phyloP scores from a whole-genome alignment of 2,888 invertebrate genomes.

The Drosophila melanocephala region DNA sequence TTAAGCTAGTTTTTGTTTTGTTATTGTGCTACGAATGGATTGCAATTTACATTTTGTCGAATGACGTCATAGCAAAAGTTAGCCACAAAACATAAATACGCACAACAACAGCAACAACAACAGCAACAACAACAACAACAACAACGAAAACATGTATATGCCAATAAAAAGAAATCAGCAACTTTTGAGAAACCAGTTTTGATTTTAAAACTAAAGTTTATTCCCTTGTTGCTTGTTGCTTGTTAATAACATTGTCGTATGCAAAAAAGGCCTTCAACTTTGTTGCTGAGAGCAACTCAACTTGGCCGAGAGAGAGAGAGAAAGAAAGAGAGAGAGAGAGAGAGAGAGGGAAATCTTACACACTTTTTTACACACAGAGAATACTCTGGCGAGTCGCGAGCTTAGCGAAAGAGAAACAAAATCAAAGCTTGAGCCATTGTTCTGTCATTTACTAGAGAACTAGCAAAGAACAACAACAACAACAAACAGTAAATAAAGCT shows the following conservation, averaged over 20 bases:
- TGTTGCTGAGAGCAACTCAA: slow-evolving; percentile 50
- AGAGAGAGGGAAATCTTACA: slow-evolving; percentile 6
- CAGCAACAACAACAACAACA: slow-evolving; percentile 4
- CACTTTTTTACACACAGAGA: slow-evolving; percentile 12
- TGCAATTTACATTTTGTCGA: slow-evolving; percentile 27
- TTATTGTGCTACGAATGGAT: slow-evolving; percentile 3
- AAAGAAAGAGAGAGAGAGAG: slow-evolving; percentile 10
- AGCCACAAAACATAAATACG: slow-evolving; percentile 9
- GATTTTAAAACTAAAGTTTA: slow-evolving; percentile 34
- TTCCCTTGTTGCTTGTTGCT: slow-evolving; percentile 22
- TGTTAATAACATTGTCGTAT: slow-evolving; percentile 55
- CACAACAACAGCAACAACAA: slow-evolving; percentile 6
- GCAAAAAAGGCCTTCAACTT: slow-evolving; percentile 79
- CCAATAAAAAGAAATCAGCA: slow-evolving; percentile 54
- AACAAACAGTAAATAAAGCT: slow-evolving; percentile 32
- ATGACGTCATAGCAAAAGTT: slow-evolving; percentile 41
- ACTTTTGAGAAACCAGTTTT: slow-evolving; percentile 59
- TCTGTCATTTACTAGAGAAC: slow-evolving; percentile 46
- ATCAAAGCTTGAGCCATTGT: slow-evolving; percentile 45
- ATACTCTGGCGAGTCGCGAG: slow-evolving; percentile 1
- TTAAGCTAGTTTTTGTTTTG: slow-evolving; percentile 16
- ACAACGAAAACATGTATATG: slow-evolving; percentile 18
- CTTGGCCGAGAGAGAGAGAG: slow-evolving; percentile 10
- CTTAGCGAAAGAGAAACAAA: slow-evolving; percentile 24
- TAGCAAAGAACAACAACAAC: slow-evolving; percentile 9